Evolutionary conservation across 2,113 vertebrate genomes (phyloP), one percentile per base, ranked within the genome.

Genomic region (Megaceryle maxima): DNA sequence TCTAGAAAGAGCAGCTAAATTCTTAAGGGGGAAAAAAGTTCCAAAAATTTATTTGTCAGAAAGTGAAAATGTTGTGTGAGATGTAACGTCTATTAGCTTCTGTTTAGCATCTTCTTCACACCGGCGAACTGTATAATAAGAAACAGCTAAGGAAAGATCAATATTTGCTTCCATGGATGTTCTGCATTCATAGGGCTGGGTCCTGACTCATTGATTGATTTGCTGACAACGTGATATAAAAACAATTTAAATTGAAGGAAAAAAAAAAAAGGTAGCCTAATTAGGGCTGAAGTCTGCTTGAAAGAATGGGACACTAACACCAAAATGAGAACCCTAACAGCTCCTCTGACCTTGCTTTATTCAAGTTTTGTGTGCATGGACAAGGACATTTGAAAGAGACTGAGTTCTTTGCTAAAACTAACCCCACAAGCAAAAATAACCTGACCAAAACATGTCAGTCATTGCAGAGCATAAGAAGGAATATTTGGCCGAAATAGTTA

Each of bases 61-160:
- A 80, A 10, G 16, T 57, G 53, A 79, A 90, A 94, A 83, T 44
- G 5, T n/a, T n/a, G 59, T 20, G 56, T 31, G 50, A 89, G 62
- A 66, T 55, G 44, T 48, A 67, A 95, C 68, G 53, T 73, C 51
- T 50, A 28, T 78, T 81, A 83, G 6, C 17, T 92, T 96, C 57
- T 96, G 26, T 74, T 95, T 91, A 94, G n/a, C 19, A 7, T 80
- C 50, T 63, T 77, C 37, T 21, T 91, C 64, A 77, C 74, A 66
- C 35, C 56, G 63, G 77, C 41, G 20, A 91, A 50, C 29, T 44
- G 41, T 50, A 41, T 67, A 91, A 85, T 53, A 90, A 81, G 63
- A 76, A 75, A 68, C 5, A 90, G 15, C 17, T 64, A 81, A 75
- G 50, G 16, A 80, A 25, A 91, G 64, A 91, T 94, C 78, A 83